A percentile compares a stretch with the other conserved stretches of the same genome.
These are phyloP conservation scores for Trissonchulus latispiculum DNA, from an alignment of 2,888 invertebrate species.

Conservation along the genomic window DNA sequence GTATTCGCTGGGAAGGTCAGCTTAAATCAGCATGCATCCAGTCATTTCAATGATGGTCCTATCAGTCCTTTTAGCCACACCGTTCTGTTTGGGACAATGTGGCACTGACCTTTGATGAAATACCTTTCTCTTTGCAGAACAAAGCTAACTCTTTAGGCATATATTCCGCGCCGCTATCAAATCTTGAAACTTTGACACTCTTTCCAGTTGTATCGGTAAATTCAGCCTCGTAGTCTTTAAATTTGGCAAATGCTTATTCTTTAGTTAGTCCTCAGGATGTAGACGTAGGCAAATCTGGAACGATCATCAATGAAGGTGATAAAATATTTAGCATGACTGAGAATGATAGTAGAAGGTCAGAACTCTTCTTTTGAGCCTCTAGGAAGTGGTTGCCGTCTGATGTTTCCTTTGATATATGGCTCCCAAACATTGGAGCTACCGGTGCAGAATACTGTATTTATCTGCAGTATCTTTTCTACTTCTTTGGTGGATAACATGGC, in stretches of 20 bases:
- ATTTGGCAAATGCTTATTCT: constrained; percentile 1
- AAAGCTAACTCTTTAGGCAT: constrained; percentile 17
- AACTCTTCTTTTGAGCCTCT: background rate
- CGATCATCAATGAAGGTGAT: background rate
- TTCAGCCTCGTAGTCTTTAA: constrained; percentile 16
- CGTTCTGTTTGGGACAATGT: constrained; percentile 21
- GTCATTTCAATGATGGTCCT: constrained; percentile 21
- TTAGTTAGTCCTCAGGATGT: background rate
- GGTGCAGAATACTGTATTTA: background rate
- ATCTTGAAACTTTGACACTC: constrained; percentile 10
- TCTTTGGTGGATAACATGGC: background rate
- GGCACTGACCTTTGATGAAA: constrained; percentile 19
- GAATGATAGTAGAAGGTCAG: background rate
- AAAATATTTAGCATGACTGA: background rate
- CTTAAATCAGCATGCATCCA: constrained; percentile 21
- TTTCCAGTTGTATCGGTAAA: background rate
- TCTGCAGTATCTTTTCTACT: background rate
- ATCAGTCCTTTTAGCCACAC: constrained; percentile 23
- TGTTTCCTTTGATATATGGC: background rate
- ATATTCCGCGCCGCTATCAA: constrained; percentile 25
- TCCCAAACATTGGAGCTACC: background rate
- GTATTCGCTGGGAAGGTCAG: constrained; percentile 20
- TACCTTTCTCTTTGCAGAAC: constrained; percentile 4
- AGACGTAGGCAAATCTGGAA: background rate
- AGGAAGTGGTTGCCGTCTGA: background rate